Conservation (phyloP, 2,797 vertebrate genomes). For the Hippoglossus hippoglossus region DNA sequence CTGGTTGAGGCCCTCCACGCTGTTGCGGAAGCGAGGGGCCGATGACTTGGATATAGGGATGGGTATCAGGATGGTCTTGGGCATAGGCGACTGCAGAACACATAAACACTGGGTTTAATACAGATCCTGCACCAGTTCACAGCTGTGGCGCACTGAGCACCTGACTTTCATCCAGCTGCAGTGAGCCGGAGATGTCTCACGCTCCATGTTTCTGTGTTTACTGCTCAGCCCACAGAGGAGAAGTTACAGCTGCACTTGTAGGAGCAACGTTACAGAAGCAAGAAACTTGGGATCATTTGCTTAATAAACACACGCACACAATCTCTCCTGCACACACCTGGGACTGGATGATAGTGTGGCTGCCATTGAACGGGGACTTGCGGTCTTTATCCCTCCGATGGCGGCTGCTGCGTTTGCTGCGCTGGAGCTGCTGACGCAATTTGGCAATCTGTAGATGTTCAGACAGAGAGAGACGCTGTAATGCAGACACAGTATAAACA, state of each 20-base stretch:
- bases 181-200: too few species aligned
- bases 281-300: too few species aligned
- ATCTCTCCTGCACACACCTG: slow-evolving; percentile 84
- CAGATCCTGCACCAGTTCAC: not conserved
- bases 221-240: slow-evolving; percentile 4
- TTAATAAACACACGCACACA: slow-evolving; percentile 14
- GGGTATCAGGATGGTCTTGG: slow-evolving; percentile 94
- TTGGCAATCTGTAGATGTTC: slow-evolving; percentile 92
- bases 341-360: slow-evolving; percentile 95
- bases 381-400: slow-evolving; percentile 97
- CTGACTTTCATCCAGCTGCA: too few species aligned
- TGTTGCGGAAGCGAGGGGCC: slow-evolving; percentile 96
- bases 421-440: slow-evolving; percentile 96
- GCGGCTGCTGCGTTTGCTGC: slow-evolving; percentile 98
- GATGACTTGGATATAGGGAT: slow-evolving; percentile 92
- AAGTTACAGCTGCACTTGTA: too few species aligned
- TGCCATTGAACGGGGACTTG: slow-evolving; percentile 98
- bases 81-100: slow-evolving; percentile 89
- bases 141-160: too few species aligned
- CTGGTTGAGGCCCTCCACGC: slow-evolving; percentile 97
- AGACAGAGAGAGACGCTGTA: slow-evolving; percentile 34
- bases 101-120: not conserved
- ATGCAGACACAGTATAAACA: not conserved
- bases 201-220: too few species aligned
- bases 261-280: too few species aligned